phyloP scores from a whole-genome alignment of 2,888 invertebrate species.

The Xanthostigma xanthostigma region DNA sequence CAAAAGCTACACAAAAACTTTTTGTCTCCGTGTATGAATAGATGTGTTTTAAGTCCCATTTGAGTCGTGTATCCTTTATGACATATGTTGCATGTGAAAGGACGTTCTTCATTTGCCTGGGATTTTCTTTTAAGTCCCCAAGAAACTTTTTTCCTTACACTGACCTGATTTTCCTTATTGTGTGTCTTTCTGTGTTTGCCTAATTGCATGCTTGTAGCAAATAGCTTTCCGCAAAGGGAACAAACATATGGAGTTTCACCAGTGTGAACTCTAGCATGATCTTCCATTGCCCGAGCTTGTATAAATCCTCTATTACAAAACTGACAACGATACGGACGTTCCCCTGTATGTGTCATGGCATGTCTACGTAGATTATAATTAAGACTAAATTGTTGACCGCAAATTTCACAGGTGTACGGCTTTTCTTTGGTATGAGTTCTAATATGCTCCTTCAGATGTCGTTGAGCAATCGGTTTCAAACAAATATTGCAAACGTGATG shows the following conservation, averaged over 20 bases:
- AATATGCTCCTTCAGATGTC: not conserved
- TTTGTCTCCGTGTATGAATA: not conserved
- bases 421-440: conserved; percentile 4
- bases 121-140: not conserved
- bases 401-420: conserved; percentile 6
- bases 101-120: not conserved
- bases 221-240: not conserved
- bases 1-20: conserved; percentile 1
- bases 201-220: not conserved
- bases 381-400: conserved; percentile 4
- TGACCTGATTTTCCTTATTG: not conserved
- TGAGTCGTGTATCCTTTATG: not conserved
- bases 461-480: not conserved
- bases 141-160: not conserved
- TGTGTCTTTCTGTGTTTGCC: not conserved
- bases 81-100: not conserved
- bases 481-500: not conserved
- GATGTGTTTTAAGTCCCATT: not conserved
- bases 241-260: conserved; percentile 1
- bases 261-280: conserved; percentile 1
- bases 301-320: conserved; percentile 3
- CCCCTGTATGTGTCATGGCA: conserved; percentile 4
- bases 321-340: conserved; percentile 3
- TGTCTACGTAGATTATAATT: conserved; percentile 7
- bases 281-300: not conserved